phyloP scores from a whole-genome alignment of 2,888 invertebrate species.

The Ectemnius lituratus region DNA sequence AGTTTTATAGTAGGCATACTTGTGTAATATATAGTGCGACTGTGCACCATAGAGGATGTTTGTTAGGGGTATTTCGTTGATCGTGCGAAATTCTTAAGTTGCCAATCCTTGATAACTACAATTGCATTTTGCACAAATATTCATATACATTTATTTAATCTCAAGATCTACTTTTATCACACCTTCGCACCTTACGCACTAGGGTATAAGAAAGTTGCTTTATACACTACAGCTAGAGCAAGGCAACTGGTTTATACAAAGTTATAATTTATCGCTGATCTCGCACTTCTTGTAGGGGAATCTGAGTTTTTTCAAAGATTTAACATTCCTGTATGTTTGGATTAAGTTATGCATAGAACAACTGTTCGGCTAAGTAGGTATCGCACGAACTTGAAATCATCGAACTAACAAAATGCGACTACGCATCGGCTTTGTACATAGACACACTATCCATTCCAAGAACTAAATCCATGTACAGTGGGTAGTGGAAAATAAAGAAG shows the following conservation, averaged over 20 bases:
- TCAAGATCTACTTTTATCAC: not conserved
- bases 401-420: slow-evolving; percentile 22
- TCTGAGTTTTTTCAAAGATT: slow-evolving; percentile 26
- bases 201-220: not conserved
- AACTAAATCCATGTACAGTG: slow-evolving; percentile 49
- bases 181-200: not conserved
- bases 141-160: not conserved
- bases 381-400: slow-evolving; percentile 34
- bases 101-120: no score
- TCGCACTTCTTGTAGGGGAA: slow-evolving; percentile 18
- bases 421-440: slow-evolving; percentile 45
- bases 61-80: no score
- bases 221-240: no score
- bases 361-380: not conserved
- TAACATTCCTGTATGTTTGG: slow-evolving; percentile 37
- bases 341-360: not conserved
- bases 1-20: slow-evolving; percentile 28
- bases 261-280: slow-evolving; percentile 13
- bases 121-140: slow-evolving; percentile 8
- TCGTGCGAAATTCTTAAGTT: no score
- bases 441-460: slow-evolving; percentile 29
- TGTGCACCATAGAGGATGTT: no score
- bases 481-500: slow-evolving; percentile 37
- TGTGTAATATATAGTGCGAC: not conserved
- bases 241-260: not conserved